Percentiles rank a stretch among this genome's conserved stretches.
phyloP scores from a whole-genome alignment of 2,797 vertebrate species.

The Coendou prehensilis region DNA sequence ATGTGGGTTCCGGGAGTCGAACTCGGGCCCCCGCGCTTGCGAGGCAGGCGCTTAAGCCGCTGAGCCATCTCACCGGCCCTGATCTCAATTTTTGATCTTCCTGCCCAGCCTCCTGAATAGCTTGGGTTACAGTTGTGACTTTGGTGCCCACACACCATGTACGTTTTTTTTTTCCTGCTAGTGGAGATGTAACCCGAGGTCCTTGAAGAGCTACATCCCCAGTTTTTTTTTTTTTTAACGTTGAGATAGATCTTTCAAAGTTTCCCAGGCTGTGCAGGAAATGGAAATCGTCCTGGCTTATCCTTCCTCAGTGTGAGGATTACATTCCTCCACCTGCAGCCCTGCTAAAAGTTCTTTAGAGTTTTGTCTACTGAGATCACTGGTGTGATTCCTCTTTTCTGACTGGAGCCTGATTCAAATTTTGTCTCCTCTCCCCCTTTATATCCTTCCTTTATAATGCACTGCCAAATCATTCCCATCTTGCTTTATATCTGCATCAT shows the following conservation, averaged over 20 bases:
- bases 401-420: not conserved
- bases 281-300: not conserved
- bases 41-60: too few relatives aligned
- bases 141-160: not conserved
- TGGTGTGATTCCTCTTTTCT: slow-evolving; percentile 12
- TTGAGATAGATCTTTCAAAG: too few relatives aligned
- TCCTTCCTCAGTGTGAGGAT: not conserved
- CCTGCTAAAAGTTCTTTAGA: not conserved
- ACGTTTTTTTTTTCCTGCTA: not conserved
- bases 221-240: too few relatives aligned
- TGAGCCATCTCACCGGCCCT: too few relatives aligned
- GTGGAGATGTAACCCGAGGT: too few relatives aligned
- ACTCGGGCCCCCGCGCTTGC: too few relatives aligned
- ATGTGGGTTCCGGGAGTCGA: too few relatives aligned
- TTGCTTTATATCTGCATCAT: not conserved
- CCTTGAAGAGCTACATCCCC: too few relatives aligned
- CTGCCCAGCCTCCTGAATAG: not conserved
- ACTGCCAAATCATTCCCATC: not conserved
- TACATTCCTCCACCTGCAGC: not conserved
- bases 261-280: too few relatives aligned
- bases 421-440: not conserved
- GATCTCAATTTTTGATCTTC: not conserved
- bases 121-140: not conserved
- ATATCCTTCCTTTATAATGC: not conserved
- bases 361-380: not conserved